Evolutionary conservation across 1,140 invertebrate genomes (phyloP), one percentile per base, ranked within the genome.

Genomic region (Sinonovacula constricta): DNA sequence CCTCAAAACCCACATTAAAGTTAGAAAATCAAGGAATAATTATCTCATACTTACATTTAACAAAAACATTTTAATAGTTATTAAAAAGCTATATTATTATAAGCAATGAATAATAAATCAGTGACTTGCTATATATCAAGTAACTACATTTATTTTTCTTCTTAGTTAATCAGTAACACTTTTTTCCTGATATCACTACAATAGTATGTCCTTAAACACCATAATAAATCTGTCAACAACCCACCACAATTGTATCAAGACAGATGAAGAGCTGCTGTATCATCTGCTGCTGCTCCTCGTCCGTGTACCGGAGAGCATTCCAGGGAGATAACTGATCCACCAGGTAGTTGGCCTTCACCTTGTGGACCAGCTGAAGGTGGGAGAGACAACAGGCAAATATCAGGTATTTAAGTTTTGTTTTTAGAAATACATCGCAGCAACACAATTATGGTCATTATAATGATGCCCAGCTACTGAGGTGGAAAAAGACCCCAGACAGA

Each of bases 241-340:
- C 67, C 45, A 86, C 85, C 79, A 81, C 80, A 33, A 86, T 72
- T 7, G 59, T 82, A 49, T 80, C 62, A 3, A 86, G 34, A 62
- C 85, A 86, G 49, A 62, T 66, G 77, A 81, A 85, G 0, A 88
- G 81, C 65, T 89, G 81, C 10, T 28, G 26, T 22, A 84, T 60
- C 74, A 88, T 84, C 49, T 81, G 75, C 18, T 76, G 36, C 4
- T 84, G 66, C 14, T 80, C 69, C 1, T 78, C 75, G 34, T 81
- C 59, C 22, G 51, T 62, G 30, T 78, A 75, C 31, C 79, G 79
- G 22, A 67, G 53, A 18, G 80, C 78, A 74, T 85, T 87, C 87
- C 88, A 88, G 18, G 83, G 85, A 67, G 88, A 89, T 63, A 89
- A 62, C 79, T 85, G 76, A 18, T 89, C 83, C 57, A 89, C 71